Base-by-base conservation (phyloP, 2,888 invertebrate species). In the Drosophila nigritarsus region DNA sequence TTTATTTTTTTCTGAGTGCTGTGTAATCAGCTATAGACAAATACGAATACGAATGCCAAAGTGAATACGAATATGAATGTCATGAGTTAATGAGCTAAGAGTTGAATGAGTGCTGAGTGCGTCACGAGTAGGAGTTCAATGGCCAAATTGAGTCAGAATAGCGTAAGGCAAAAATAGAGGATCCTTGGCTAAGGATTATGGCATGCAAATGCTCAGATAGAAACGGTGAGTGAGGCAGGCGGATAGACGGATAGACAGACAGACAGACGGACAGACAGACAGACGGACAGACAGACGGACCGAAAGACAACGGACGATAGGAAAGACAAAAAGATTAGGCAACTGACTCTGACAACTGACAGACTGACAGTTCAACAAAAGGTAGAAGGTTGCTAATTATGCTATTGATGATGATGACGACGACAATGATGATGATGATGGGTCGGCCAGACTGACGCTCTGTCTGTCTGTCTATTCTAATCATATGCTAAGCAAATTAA, bases 61-160 rank as follows among this genome's bases (percentile, higher is more conserved):
- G 32, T 45, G 24, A 45, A 45, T 34, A 18, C 24, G 3, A 34
- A 29, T 32, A n/a, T 29, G 51, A 54, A 49, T 58, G 48, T 53
- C 59, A 32, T 49, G 48, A 80, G 71, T 74, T 74, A 83, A 83
- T 81, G 78, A 73, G 73, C 55, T 77, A 24, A 15, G 24, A 24
- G 54, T 71, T 65, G 65, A 49, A 58, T 64, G 60, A 63, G 53
- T 48, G 62, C 63, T 65, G 68, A 63, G 53, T 50, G 62, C 60
- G 59, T 38, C 27, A 18, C n/a, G 27, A 6, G 24, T 9, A 32
- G 15, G 59, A 55, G 83, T 82, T 83, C 83, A 83, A 62, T 73
- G 80, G 36, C 75, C 82, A 68, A 56, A 30, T 73, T 73, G 74
- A 78, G 64, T 73, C 74, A 59, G 29, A 74, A 53, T 58, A 42